Percentiles rank a stretch among this genome's conserved stretches.
Evolutionary conservation across 2,888 invertebrate species (phyloP).

Genomic region (Rhingia rostrata): DNA sequence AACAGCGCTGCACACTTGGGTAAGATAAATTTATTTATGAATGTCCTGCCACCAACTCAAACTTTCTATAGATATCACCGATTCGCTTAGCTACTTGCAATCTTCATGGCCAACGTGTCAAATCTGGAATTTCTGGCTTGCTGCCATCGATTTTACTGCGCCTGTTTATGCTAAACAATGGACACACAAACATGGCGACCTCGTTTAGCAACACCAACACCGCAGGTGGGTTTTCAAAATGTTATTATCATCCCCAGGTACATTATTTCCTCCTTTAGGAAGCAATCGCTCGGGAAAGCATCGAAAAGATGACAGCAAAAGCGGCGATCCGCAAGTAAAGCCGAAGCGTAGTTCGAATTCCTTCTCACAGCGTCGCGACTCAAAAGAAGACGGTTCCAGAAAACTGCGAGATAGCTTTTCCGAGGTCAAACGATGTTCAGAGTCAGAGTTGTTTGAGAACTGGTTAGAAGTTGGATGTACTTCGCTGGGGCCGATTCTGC

Average conservation of each 20-base stretch:
- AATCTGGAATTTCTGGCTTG: conserved; percentile 93
- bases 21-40: conserved; percentile 77
- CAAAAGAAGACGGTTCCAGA: conserved; percentile 79
- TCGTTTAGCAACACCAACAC: conserved; percentile 87
- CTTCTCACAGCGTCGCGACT: conserved; percentile 81
- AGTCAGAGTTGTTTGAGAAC: conserved; percentile 84
- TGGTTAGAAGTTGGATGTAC: conserved; percentile 97
- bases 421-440: conserved; percentile 79
- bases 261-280: conserved; percentile 71
- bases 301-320: conserved; percentile 80
- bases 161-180: conserved; percentile 87
- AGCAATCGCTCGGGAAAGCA: conserved; percentile 82
- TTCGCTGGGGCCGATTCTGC: conserved; percentile 93
- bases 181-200: conserved; percentile 82
- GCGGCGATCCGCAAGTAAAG: conserved; percentile 76
- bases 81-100: conserved; percentile 95
- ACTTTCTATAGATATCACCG: conserved; percentile 87
- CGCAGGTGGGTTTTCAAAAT: conserved; percentile 79
- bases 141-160: conserved; percentile 89
- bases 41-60: background rate
- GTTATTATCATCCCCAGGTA: background rate
- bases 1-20: conserved; percentile 93
- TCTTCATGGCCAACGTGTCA: conserved; percentile 95
- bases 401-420: conserved; percentile 80
- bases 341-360: conserved; percentile 81